Evolutionary conservation across 1,140 invertebrate species (phyloP), one percentile per base, ranked within the genome.

Genomic region (Anoplolepis gracilipes): DNA sequence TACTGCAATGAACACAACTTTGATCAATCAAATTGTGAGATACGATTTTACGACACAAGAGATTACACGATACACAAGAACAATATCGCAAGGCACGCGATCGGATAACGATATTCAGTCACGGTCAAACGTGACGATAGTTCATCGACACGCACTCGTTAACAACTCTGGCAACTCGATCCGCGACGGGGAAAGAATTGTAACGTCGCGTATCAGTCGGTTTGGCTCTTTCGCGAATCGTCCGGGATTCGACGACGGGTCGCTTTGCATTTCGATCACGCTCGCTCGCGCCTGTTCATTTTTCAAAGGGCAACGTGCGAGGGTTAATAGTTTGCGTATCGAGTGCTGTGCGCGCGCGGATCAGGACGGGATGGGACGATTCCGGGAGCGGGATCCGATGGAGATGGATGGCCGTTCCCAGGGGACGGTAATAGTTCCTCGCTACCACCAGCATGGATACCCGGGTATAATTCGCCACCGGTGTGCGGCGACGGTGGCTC

Each of bases 371-470:
- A 90, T 89, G 92, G 39, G 25, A 90, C 88, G 92, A 94, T 94
- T 94, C 92, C 81, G 85, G 69, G 92, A 95, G 92, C 93, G 92
- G 92, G 90, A 95, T 95, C 89, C 94, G 90, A 95, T 95, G 94
- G 92, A 94, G 94, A 95, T 94, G 92, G 92, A 95, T 95, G 90
- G 91, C 87, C 86, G 89, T 86, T 93, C 94, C 92, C 93, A 67
- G 76, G 94, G 93, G 92, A 93, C 85, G 85, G 87, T 93, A 93
- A 93, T 94, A 93, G 93, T 93, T 92, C 70, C 89, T 91, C 77
- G 67, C 76, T 67, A 85, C 81, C 75, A 53, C 28, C 46, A 46
- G 75, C 75, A 39, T 33, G 33, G 25, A 42, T 81, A 70, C 33
- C 53, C 65, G 49, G 36, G 36, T 73, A 81, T 72, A 81, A 70